These are phyloP conservation scores for Meta bourneti DNA, from an alignment of 2,888 invertebrate genomes.

Conservation along the genomic window DNA sequence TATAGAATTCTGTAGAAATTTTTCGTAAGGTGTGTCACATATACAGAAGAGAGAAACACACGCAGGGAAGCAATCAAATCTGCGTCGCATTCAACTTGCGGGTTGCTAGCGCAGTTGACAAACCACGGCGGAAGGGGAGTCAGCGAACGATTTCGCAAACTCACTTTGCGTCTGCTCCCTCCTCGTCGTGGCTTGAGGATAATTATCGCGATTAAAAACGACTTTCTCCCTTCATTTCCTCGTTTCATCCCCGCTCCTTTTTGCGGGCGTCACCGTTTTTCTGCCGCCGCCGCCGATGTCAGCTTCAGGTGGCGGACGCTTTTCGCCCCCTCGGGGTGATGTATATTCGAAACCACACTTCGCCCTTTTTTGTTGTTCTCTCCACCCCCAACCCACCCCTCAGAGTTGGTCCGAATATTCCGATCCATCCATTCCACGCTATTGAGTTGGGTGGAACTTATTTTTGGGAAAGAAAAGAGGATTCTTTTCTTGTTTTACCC, in stretches of 20 bases:
- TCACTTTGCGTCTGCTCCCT: conserved; percentile 35
- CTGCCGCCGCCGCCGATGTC: conserved; percentile 27
- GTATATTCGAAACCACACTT: conserved; percentile 32
- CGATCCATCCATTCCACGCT: too few relatives aligned
- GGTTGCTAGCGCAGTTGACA: too few relatives aligned
- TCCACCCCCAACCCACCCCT: neutral
- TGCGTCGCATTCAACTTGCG: too few relatives aligned
- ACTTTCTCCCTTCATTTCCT: conserved; percentile 54
- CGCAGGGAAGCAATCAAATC: too few relatives aligned
- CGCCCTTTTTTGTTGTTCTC: neutral
- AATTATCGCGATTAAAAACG: conserved; percentile 72
- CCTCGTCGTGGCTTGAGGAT: conserved; percentile 16
- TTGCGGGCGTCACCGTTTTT: conserved; percentile 30
- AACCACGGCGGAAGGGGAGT: too few relatives aligned
- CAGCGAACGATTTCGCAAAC: conserved; percentile 44
- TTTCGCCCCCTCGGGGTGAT: conserved; percentile 50
- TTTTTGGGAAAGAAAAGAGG: too few relatives aligned
- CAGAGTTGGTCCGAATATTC: too few relatives aligned
- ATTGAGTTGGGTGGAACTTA: too few relatives aligned
- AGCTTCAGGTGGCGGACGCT: conserved; percentile 54
- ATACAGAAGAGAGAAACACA: too few relatives aligned
- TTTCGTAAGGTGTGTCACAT: too few relatives aligned
- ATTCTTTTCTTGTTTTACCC: too few relatives aligned
- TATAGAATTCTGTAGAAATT: too few relatives aligned
- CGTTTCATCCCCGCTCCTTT: conserved; percentile 11